Evolutionary conservation across 2,888 invertebrate species (phyloP), one percentile per base, ranked within the genome.

Genomic region (Oscheius myriophilus): DNA sequence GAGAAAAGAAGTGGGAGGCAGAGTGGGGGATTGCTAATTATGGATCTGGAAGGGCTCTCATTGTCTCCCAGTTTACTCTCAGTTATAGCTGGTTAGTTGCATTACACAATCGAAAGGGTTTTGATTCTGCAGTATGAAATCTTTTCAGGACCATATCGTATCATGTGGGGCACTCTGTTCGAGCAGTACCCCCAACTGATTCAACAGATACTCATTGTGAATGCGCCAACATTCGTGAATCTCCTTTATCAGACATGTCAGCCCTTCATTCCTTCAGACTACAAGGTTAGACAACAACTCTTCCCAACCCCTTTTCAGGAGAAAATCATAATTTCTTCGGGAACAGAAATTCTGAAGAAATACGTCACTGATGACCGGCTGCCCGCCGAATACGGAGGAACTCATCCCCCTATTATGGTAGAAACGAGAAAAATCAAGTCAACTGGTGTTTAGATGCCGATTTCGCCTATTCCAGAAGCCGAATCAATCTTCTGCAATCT

Each of bases 101-200:
- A 55, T 26, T n/a, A n/a, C n/a, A n/a, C n/a, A n/a, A n/a, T n/a
- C n/a, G n/a, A n/a, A n/a, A n/a, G n/a, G n/a, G n/a, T n/a, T n/a
- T n/a, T n/a, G n/a, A n/a, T n/a, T n/a, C n/a, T n/a, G n/a, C n/a
- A n/a, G n/a, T n/a, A n/a, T n/a, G n/a, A n/a, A n/a, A n/a, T n/a
- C n/a, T 14, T 66, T 70, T 21, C 67, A 81, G 84, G 85, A 26
- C 82, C 85, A 0, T 85, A 83, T 58, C 80, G 84, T 21, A 83
- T 86, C 45, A 77, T 86, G 75, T 85, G 85, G 85, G 85, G 84
- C 25, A 85, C 84, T 9, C 70, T 85, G 6, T 79, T 84, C 69
- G 85, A 85, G 57, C 85, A 85, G 58, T 85, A 86, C 58, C 84
- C 82, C 7, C 80, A 85, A 54, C 73, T 79, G 49, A 75, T 85